phyloP scores from a whole-genome alignment of 2,888 invertebrate genomes.

The Drosophila melanosoma region DNA sequence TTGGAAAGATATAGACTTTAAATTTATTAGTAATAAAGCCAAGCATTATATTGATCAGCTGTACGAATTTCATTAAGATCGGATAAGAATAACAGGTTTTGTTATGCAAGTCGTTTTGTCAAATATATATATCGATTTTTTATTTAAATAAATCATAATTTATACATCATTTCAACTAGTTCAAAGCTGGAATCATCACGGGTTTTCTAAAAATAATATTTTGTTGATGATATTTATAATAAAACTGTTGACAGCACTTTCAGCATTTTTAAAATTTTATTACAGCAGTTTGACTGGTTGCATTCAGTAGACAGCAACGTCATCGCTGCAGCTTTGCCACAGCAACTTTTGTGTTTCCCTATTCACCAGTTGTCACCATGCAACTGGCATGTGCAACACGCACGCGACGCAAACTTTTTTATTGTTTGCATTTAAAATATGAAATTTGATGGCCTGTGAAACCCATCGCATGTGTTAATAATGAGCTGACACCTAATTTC shows the following conservation, averaged over 20 bases:
- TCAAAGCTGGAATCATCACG: not conserved
- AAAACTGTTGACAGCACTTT: not conserved
- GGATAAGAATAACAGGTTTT: no score
- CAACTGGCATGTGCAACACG: slow-evolving; percentile 12
- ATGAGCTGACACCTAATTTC: slow-evolving; percentile 36
- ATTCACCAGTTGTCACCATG: slow-evolving; percentile 10
- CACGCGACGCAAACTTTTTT: slow-evolving; percentile 26
- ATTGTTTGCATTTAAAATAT: slow-evolving; percentile 36
- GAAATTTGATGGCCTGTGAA: slow-evolving; percentile 12
- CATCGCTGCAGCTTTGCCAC: slow-evolving; percentile 20
- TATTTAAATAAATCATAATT: not conserved
- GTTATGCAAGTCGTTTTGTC: no score
- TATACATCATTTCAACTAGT: not conserved
- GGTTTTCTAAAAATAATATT: no score
- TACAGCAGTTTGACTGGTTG: slow-evolving; percentile 6
- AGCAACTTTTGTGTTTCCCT: slow-evolving; percentile 30
- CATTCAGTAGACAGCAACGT: slow-evolving; percentile 17
- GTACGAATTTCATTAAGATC: no score
- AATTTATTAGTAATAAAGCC: no score
- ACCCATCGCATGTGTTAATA: slow-evolving; percentile 37
- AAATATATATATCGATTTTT: no score
- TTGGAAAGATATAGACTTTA: no score
- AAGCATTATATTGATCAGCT: no score
- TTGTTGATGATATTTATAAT: not conserved
- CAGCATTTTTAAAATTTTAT: not conserved